Conservation (phyloP, 2,888 invertebrate genomes). For the Spisula subtruncata region DNA sequence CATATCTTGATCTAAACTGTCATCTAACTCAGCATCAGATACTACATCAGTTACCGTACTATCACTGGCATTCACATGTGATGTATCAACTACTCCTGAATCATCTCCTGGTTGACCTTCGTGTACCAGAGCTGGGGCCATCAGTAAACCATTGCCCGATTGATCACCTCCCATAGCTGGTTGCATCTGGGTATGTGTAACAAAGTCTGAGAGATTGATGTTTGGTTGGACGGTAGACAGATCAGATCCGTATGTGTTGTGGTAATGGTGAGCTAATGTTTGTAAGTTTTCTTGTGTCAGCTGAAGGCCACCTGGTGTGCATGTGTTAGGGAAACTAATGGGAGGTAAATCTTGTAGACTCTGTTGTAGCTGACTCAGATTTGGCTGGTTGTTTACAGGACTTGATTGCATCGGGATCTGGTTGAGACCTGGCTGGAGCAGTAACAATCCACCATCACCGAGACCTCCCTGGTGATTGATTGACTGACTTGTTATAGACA, state of each 20-base stretch:
- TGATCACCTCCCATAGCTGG: constrained; percentile 44
- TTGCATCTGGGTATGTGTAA: constrained; percentile 34
- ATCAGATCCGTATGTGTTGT: constrained; percentile 49
- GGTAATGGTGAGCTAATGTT: constrained; percentile 58
- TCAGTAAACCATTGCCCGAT: constrained; percentile 21
- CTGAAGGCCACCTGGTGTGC: constrained; percentile 49
- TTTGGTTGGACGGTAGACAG: constrained; percentile 52
- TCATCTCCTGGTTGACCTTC: constrained; percentile 61
- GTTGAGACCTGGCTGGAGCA: constrained; percentile 42
- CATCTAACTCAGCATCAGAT: constrained; percentile 67
- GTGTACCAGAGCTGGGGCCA: constrained; percentile 39
- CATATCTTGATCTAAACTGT: constrained; percentile 63
- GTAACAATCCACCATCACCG: constrained; percentile 46
- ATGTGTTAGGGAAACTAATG: constrained; percentile 56
- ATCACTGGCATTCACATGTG: constrained; percentile 64
- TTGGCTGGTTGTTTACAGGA: constrained; percentile 47
- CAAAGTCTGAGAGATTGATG: constrained; percentile 44
- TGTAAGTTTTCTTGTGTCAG: constrained; percentile 64
- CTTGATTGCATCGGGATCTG: constrained; percentile 65
- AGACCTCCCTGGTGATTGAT: constrained; percentile 52
- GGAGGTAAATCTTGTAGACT: constrained; percentile 65
- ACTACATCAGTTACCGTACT: constrained; percentile 46
- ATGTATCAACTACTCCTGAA: constrained; percentile 64
- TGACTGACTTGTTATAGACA: constrained; percentile 60
- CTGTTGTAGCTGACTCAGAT: constrained; percentile 59